A percentile compares a stretch with the other conserved stretches of the same genome.
These are phyloP conservation scores for Macrosteles quadrilineatus DNA, from an alignment of 1,140 invertebrate genomes.

Conservation along the genomic window DNA sequence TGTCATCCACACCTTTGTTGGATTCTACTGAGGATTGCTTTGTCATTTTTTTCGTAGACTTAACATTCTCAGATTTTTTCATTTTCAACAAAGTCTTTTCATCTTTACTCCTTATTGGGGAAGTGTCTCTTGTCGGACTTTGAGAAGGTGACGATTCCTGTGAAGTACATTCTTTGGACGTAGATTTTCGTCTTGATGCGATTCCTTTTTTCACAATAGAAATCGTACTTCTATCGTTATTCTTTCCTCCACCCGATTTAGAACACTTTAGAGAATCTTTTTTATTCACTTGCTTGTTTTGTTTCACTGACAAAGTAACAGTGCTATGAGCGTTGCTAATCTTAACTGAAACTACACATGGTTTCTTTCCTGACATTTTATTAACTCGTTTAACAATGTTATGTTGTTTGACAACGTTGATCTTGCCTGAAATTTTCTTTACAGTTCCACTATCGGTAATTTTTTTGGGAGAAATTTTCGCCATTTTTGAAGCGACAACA, in stretches of 20 bases:
- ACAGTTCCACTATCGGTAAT: neutral
- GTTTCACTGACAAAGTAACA: conserved; percentile 7
- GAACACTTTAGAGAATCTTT: conserved; percentile 12
- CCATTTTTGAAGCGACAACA: conserved; percentile 20
- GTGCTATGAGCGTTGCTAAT: conserved; percentile 18
- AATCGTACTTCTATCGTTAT: neutral
- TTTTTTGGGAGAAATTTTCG: conserved; percentile 10
- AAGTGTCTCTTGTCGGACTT: conserved; percentile 10
- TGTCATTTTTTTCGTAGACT: neutral
- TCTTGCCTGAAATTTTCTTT: neutral
- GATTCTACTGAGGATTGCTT: neutral
- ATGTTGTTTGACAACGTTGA: conserved; percentile 27
- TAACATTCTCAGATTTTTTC: neutral
- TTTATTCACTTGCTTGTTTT: conserved; percentile 12
- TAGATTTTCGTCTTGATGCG: conserved; percentile 20
- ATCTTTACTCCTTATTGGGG: neutral
- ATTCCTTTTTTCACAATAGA: conserved; percentile 23
- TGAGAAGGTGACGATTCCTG: conserved; percentile 12
- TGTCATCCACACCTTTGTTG: neutral
- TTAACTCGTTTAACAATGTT: conserved; percentile 19
- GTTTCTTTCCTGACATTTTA: conserved; percentile 20
- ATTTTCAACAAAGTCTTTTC: neutral
- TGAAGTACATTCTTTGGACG: neutral
- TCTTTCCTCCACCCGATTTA: neutral
- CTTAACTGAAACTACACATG: conserved; percentile 14